phyloP scores from a whole-genome alignment of 2,797 vertebrate species.

The Sebastes cheni region DNA sequence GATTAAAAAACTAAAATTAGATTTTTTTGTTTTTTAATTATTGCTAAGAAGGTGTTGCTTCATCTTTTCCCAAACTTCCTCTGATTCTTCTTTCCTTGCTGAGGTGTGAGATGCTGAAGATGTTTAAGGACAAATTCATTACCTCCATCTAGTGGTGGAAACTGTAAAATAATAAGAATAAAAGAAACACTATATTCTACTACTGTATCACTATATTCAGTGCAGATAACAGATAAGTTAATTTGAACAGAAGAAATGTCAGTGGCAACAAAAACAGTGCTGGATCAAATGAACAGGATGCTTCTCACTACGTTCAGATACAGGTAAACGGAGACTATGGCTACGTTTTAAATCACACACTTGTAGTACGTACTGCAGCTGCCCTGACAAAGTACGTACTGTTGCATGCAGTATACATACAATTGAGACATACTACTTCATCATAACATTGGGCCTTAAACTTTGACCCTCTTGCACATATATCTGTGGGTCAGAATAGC shows the following conservation, averaged over 20 bases:
- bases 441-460: too few relatives aligned
- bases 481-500: too few relatives aligned
- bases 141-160: constrained; percentile 65
- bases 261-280: not conserved
- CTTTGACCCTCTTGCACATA: too few relatives aligned
- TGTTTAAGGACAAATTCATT: constrained; percentile 10
- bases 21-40: not conserved
- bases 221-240: not conserved
- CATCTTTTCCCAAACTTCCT: not conserved
- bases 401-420: not conserved
- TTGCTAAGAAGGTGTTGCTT: not conserved
- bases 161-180: not conserved
- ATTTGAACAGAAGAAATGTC: not conserved
- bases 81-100: not conserved
- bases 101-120: not conserved
- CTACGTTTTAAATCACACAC: too few relatives aligned
- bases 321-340: not conserved
- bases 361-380: too few relatives aligned
- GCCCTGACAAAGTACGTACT: too few relatives aligned
- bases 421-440: too few relatives aligned
- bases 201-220: not conserved
- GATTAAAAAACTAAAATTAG: fast-evolving
- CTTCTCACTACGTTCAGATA: not conserved
- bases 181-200: not conserved
- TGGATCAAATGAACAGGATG: not conserved